These are phyloP conservation scores for Menura novaehollandiae DNA, from an alignment of 2,113 vertebrate species.

Conservation along the genomic window DNA sequence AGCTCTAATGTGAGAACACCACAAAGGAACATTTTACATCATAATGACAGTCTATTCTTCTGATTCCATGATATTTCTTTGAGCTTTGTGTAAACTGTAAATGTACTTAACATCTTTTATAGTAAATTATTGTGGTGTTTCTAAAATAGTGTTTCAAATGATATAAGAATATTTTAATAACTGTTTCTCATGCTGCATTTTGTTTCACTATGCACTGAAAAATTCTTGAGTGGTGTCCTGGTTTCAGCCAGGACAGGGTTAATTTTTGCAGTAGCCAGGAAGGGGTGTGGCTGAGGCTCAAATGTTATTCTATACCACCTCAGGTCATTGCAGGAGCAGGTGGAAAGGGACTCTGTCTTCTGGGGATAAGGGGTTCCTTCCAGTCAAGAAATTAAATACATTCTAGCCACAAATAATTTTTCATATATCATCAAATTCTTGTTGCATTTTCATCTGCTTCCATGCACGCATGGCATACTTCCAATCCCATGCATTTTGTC, in stretches of 20 bases:
- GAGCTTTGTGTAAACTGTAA: background rate
- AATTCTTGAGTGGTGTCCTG: background rate
- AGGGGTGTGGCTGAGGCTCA: background rate
- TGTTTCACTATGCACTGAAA: background rate
- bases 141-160: background rate
- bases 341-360: no score
- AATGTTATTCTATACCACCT: background rate
- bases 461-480: fast-evolving
- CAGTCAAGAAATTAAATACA: background rate
- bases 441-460: background rate
- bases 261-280: background rate
- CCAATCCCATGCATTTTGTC: background rate
- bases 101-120: background rate
- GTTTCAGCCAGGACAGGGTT: background rate
- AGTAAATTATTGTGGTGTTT: background rate
- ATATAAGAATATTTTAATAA: background rate
- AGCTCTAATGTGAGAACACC: background rate
- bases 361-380: fast-evolving
- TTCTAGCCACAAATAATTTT: background rate
- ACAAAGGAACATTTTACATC: background rate
- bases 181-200: background rate
- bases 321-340: no score
- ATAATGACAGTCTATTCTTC: background rate
- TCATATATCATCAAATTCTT: background rate
- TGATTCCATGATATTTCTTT: background rate